phyloP scores from a whole-genome alignment of 37 sponge, comb jelly and placozoan species.

The Chondrosia reniformis region DNA sequence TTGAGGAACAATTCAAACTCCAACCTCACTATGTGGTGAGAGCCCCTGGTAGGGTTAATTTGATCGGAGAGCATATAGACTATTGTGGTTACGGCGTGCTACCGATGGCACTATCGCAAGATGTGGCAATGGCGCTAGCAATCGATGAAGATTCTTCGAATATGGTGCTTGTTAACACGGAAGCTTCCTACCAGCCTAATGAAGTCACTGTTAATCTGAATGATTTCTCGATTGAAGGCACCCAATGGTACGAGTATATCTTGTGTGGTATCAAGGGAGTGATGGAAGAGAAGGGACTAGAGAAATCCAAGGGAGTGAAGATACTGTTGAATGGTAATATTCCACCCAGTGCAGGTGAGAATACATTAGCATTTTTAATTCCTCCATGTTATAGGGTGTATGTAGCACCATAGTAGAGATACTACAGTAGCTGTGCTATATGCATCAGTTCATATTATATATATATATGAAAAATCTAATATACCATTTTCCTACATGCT shows the following conservation, averaged over 20 bases:
- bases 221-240: slow-evolving; percentile 9
- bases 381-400: no score
- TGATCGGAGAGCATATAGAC: slow-evolving; percentile 99
- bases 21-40: slow-evolving; percentile 70
- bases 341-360: slow-evolving; percentile 82
- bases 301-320: slow-evolving; percentile 59
- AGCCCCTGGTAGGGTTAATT: slow-evolving; percentile 97
- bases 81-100: slow-evolving; percentile 96
- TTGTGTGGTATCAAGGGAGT: slow-evolving; percentile 83
- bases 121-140: slow-evolving; percentile 67
- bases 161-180: slow-evolving; percentile 41
- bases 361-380: no score
- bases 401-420: no score
- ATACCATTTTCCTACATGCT: no score
- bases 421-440: no score
- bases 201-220: not conserved
- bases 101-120: slow-evolving; percentile 93
- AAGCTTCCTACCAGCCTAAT: slow-evolving; percentile 26
- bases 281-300: slow-evolving; percentile 35
- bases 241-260: slow-evolving; percentile 79
- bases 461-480: no score
- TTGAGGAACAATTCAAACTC: slow-evolving; percentile 35
- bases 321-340: slow-evolving; percentile 80
- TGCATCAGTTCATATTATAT: no score
- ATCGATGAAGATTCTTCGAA: not conserved